Base-by-base conservation (phyloP, 1,140 invertebrate species). In the Tribolium madens region DNA sequence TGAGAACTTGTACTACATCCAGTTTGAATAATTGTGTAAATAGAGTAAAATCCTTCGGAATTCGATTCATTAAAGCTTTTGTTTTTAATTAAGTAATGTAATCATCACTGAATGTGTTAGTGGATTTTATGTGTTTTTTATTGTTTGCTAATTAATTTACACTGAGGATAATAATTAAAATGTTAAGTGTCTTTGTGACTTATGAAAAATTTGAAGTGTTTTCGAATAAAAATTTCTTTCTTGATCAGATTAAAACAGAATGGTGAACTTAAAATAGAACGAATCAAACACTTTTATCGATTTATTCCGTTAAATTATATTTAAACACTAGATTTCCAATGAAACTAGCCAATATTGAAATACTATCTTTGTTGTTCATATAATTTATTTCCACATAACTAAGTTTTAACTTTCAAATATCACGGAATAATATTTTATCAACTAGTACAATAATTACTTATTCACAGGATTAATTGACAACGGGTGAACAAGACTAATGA, bases 231-330 rank as follows among this genome's bases (percentile, higher is more conserved):
- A 21, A 26, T 26, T 0, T 26, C 21, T 26, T 0, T 26, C 21
- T 26, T 26, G 21, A 42, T 42, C 2, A 42, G 36, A 42, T 42
- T 42, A 42, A 42, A 42, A 9, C 21, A 42, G 36, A n/a, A 42
- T 42, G 36, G 52, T 17, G 52, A 57, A 21, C 4, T 17, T 57
- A 57, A 57, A 57, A 57, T 57, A 57, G 52, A 57, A 57, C 18
- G 17, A 21, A 53, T 47, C 3, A n/a, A 50, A 50, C 12, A 50
- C 15, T 17, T 57, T 26, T 21, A 57, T 57, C 52, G 52, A 57
- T 57, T 57, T 17, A 26, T 57, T 9, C 52, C 13, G 10, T 4
- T n/a, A 57, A 57, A 57, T 57, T 21, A 57, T 17, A 21, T 57
- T 57, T 26, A 57, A 57, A n/a, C 52, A 18, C 7, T 52, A 5